Percentiles rank a stretch among this genome's conserved stretches.
These are phyloP conservation scores for Festucalex cinctus DNA, from an alignment of 2,113 vertebrate species.

Conservation along the genomic window DNA sequence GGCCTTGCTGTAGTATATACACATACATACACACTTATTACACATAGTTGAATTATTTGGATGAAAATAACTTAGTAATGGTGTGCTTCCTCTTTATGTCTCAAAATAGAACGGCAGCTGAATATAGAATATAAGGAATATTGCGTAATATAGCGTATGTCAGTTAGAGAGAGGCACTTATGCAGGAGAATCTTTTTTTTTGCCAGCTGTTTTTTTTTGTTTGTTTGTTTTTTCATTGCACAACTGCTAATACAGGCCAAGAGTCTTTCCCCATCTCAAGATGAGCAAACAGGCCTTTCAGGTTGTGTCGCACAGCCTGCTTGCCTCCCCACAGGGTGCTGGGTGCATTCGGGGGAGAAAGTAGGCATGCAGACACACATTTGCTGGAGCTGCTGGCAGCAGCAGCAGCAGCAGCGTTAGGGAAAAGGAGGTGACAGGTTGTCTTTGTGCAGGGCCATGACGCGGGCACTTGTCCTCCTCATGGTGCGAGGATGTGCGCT, in stretches of 20 bases:
- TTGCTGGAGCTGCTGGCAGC: too few relatives aligned
- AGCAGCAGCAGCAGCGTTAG: too few relatives aligned
- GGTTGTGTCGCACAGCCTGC: constrained; percentile 42
- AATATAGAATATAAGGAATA: background rate
- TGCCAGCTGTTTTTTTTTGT: constrained; percentile 9
- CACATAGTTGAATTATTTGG: too few relatives aligned
- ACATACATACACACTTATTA: background rate
- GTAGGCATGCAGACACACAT: constrained; percentile 59
- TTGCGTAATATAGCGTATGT: background rate
- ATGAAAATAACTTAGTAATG: too few relatives aligned
- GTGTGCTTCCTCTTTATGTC: background rate
- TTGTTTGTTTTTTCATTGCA: background rate
- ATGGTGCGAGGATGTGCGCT: constrained; percentile 25
- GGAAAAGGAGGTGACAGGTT: constrained; percentile 44
- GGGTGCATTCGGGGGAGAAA: constrained; percentile 53
- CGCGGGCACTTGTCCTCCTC: constrained; percentile 49
- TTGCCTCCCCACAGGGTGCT: constrained; percentile 37
- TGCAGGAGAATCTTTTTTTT: background rate
- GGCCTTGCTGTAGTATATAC: constrained; percentile 42
- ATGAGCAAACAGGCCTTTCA: constrained; percentile 56
- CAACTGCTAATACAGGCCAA: constrained; percentile 55
- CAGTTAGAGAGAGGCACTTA: constrained; percentile 3
- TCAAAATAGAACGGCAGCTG: background rate
- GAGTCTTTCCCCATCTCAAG: constrained; percentile 52
- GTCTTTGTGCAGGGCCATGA: too few relatives aligned